Evolutionary conservation across 2,888 invertebrate species (phyloP).

Genomic region (Mesorhabditis belari): DNA sequence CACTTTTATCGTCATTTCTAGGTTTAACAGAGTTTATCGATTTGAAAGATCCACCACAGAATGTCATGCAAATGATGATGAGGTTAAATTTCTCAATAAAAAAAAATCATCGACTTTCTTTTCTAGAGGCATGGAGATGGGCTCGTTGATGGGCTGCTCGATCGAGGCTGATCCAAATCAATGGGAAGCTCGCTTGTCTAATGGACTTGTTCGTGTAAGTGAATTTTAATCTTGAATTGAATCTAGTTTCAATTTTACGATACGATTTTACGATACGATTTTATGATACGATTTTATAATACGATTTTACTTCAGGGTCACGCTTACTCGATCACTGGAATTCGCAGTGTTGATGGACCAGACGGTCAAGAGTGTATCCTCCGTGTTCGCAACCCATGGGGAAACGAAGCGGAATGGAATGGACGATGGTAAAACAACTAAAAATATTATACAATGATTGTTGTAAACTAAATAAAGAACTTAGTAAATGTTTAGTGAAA

Average conservation of each 20-base stretch:
- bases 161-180: slow-evolving; percentile 83
- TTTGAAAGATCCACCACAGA: slow-evolving; percentile 68
- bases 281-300: neutral
- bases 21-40: slow-evolving; percentile 65
- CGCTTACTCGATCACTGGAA: slow-evolving; percentile 84
- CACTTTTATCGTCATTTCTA: too few relatives aligned
- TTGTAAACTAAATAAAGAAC: slow-evolving; percentile 64
- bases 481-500: neutral
- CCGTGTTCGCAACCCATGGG: slow-evolving; percentile 79
- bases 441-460: slow-evolving; percentile 73
- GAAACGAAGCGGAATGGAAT: slow-evolving; percentile 69
- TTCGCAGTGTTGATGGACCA: slow-evolving; percentile 62
- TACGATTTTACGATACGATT: neutral
- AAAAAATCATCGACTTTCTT: slow-evolving; percentile 58
- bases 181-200: slow-evolving; percentile 71
- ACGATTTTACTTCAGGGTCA: slow-evolving; percentile 63
- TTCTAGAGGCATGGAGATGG: slow-evolving; percentile 79
- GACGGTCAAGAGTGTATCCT: slow-evolving; percentile 40
- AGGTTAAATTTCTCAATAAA: slow-evolving; percentile 6
- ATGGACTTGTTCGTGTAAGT: slow-evolving; percentile 69
- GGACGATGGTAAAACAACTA: slow-evolving; percentile 24
- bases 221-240: neutral
- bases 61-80: slow-evolving; percentile 56
- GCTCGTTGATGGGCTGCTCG: slow-evolving; percentile 88
- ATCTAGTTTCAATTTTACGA: neutral